These are phyloP conservation scores for Potamarius usumacintae DNA, from an alignment of 2,113 vertebrate species.

Conservation along the genomic window DNA sequence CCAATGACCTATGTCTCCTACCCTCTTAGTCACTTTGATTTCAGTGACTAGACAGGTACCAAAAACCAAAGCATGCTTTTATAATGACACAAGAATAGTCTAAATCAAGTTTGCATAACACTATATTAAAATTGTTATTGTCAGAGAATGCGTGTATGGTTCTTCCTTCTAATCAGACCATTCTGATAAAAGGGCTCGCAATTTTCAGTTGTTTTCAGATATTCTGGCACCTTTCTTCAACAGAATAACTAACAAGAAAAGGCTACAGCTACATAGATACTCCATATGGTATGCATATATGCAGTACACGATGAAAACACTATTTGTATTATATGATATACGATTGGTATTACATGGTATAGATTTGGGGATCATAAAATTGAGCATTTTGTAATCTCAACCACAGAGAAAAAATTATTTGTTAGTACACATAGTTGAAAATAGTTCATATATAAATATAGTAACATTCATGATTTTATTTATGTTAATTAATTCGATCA, in stretches of 20 bases:
- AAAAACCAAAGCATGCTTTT: neutral
- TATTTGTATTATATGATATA: neutral
- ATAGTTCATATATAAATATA: neutral
- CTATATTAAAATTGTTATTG: neutral
- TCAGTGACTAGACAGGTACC: neutral
- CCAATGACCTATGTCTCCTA: conserved; percentile 39
- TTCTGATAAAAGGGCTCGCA: neutral
- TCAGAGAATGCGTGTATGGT: neutral
- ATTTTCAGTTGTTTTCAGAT: neutral
- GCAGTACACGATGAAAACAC: neutral
- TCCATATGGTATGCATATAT: neutral
- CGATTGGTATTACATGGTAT: neutral
- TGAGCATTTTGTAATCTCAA: neutral
- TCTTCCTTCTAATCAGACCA: neutral
- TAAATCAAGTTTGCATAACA: conserved; percentile 25
- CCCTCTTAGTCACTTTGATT: neutral
- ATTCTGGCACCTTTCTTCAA: neutral
- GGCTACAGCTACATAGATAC: neutral
- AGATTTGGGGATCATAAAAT: neutral
- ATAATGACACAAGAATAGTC: neutral
- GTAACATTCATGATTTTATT: neutral
- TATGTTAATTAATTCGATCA: neutral
- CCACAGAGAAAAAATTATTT: neutral
- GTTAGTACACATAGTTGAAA: neutral
- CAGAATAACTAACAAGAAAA: neutral